These are phyloP conservation scores for Dipus sagitta DNA, from an alignment of 2,797 vertebrate genomes.

Conservation along the genomic window DNA sequence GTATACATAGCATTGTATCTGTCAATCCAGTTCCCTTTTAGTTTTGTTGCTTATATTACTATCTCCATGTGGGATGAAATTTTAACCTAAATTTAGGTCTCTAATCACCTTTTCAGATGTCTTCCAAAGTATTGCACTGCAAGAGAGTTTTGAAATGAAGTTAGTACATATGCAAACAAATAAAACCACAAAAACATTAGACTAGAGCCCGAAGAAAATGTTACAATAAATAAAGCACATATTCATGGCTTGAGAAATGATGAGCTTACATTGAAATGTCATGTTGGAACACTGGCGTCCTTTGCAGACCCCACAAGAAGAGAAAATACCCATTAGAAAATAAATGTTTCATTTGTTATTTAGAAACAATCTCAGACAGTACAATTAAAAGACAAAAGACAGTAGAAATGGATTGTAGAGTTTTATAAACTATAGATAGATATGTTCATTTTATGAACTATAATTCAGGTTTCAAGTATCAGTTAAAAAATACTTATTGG, in stretches of 20 bases:
- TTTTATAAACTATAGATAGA: conserved; percentile 26
- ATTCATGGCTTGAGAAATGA: conserved; percentile 17
- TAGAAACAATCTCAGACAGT: conserved; percentile 17
- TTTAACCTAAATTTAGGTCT: conserved; percentile 58
- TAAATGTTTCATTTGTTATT: conserved; percentile 49
- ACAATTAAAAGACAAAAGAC: conserved; percentile 26
- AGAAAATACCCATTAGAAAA: conserved; percentile 5
- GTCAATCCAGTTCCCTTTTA: neutral
- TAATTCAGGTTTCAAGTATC: conserved; percentile 48
- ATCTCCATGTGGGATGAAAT: neutral
- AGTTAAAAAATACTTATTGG: conserved; percentile 26
- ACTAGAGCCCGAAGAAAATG: neutral
- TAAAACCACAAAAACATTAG: neutral
- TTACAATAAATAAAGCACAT: neutral
- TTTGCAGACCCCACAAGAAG: conserved; percentile 37
- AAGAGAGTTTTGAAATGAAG: conserved; percentile 39
- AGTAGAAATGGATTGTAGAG: conserved; percentile 50
- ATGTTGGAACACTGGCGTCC: neutral
- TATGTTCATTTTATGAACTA: neutral
- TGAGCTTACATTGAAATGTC: conserved; percentile 14
- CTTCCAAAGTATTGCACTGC: conserved; percentile 27
- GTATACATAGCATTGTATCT: neutral
- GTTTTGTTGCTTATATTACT: neutral
- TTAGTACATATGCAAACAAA: conserved; percentile 15
- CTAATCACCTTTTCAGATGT: conserved; percentile 51